Base-by-base conservation (phyloP, 2,888 invertebrate species). In the Trichogramma evanescens region DNA sequence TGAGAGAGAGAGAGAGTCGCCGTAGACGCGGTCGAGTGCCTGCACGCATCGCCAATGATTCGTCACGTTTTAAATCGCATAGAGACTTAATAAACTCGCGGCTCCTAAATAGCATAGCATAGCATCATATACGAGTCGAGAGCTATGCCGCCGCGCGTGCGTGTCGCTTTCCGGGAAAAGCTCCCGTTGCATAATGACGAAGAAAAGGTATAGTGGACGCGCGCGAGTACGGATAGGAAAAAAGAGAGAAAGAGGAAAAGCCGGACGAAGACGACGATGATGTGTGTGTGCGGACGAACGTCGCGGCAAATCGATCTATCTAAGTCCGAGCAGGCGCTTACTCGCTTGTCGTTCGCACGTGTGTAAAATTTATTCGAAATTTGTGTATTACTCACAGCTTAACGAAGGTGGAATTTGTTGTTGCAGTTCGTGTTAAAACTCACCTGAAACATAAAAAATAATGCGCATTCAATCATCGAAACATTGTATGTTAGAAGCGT, bases 161-260 rank as follows among this genome's bases (percentile, higher is more conserved):
- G 40, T 43, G 44, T 26, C 26, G 26, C 26, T 58, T 62, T 58
- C 62, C 45, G n/a, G 55, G 62, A 62, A 62, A 62, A 58, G 54
- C 58, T 58, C 62, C 58, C 55, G 55, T 62, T 59, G 63, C 57
- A 52, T 56, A 58, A 62, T 46, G 59, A 54, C 26, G 26, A 26
- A 26, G 26, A 26, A 26, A 26, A 26, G 26, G 26, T 26, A 26
- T 26, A 26, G 26, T 26, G 26, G 26, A 26, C 26, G 26, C 26
- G 26, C 26, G 26, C 26, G 26, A 26, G 26, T 26, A 26, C 26
- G 26, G 1, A 26, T 26, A 26, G 26, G 26, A 26, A 26, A 26
- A 26, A 26, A 26, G 26, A 26, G 26, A 26, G 26, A 26, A 26
- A 26, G 26, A 38, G 56, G 54, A 56, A 56, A 56, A 46, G 53